These are phyloP conservation scores for Sakesphorus luctuosus DNA, from an alignment of 2,113 vertebrate species.

Conservation along the genomic window DNA sequence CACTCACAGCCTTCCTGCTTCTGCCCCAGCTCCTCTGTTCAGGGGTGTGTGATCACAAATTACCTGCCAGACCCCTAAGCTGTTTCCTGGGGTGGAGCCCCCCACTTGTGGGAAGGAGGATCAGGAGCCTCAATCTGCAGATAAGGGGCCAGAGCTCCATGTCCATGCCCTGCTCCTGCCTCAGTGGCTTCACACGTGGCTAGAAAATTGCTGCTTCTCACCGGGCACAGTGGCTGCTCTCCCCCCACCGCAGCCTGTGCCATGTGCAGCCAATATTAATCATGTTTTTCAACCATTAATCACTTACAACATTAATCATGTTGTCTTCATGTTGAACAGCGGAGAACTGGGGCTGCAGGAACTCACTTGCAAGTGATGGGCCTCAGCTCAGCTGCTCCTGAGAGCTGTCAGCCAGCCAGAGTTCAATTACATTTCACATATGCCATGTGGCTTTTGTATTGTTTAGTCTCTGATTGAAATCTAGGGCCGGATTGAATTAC, in stretches of 20 bases:
- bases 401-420: constrained; percentile 29
- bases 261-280: constrained; percentile 12
- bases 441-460: constrained; percentile 51
- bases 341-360: not conserved
- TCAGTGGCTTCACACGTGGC: accelerated
- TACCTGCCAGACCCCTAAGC: not conserved
- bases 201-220: not conserved
- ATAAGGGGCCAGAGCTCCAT: not conserved
- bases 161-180: not conserved
- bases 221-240: not conserved
- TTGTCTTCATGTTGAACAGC: not conserved
- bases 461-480: constrained; percentile 30
- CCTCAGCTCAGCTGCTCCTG: constrained; percentile 44
- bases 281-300: constrained; percentile 24
- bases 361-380: not conserved
- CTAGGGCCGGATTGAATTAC: constrained; percentile 32
- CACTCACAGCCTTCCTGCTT: not conserved
- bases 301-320: constrained; percentile 28
- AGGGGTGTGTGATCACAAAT: not conserved
- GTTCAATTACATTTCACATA: not conserved
- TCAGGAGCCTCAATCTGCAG: not conserved
- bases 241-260: not conserved
- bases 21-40: not conserved
- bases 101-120: not conserved
- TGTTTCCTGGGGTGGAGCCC: not conserved